Base-by-base conservation (phyloP, 1,140 invertebrate genomes). In the Arctopsyche grandis region DNA sequence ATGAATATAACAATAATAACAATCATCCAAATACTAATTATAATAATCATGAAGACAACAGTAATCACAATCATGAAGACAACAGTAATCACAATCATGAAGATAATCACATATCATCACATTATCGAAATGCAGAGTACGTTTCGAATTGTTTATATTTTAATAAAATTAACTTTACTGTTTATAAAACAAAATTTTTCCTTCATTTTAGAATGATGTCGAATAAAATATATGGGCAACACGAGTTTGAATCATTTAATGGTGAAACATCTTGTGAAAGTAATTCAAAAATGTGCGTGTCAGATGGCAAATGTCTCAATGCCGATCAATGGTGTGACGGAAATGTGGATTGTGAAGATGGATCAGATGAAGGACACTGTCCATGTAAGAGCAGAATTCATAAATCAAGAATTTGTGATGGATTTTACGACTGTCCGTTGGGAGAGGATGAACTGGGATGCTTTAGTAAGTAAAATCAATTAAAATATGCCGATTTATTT, bases 361-460 rank as follows among this genome's bases (percentile, higher is more conserved):
- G 91, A 5, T 95, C 93, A 80, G 96, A 98, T 84, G 96, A 98
- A 87, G 86, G 86, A 0, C 88, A 88, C 60, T 97, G 96, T 83
- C 90, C 91, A 1, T 96, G 94, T 82, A 91, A 88, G 76, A 85
- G 91, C 22, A 90, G 94, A 26, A 88, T 96, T 16, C 87, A 89
- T 14, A 88, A 87, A 78, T 85, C 90, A 5, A 89, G 92, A 80
- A 81, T 93, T 0, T 98, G 96, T 85, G 96, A 98, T 87, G 93
- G 93, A 22, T 95, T 93, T 81, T 91, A 91, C 43, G 94, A 96
- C 84, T 95, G 92, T 83, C 92, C 92, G 0, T 89, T 91, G 83
- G 93, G 92, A 7, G 93, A 94, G 87, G 95, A 96, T 83, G 95
- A 96, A 87, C 84, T 92, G 75, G 92, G 91, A 24, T 96, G 95